These are phyloP conservation scores for Acanthornis magna DNA, from an alignment of 2,797 vertebrate species.

Conservation along the genomic window DNA sequence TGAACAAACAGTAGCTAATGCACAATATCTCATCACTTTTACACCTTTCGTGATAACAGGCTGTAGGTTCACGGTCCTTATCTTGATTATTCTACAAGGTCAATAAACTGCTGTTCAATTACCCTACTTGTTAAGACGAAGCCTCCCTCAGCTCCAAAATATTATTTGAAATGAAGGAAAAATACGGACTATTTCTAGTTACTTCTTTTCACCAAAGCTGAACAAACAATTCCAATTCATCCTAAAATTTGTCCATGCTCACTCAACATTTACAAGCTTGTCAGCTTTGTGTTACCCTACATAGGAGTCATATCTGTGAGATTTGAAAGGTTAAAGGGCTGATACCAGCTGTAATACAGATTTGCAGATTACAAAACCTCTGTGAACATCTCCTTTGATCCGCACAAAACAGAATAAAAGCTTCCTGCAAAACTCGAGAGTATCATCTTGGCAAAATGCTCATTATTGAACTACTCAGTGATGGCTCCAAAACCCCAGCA, in stretches of 20 bases:
- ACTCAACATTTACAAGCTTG: not conserved
- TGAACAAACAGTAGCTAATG: not conserved
- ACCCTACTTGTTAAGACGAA: not conserved
- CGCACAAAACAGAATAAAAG: not conserved
- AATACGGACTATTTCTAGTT: not conserved
- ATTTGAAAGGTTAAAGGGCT: slow-evolving; percentile 44
- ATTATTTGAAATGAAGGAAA: not conserved
- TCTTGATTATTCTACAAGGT: not conserved
- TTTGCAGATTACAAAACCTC: slow-evolving; percentile 48
- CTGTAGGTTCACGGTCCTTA: not conserved
- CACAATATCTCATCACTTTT: not conserved
- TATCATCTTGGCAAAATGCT: not conserved
- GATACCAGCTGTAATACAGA: slow-evolving; percentile 46
- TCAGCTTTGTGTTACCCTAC: slow-evolving; percentile 26
- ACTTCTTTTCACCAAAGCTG: not conserved
- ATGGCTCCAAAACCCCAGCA: not conserved
- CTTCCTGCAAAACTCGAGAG: not conserved
- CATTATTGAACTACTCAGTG: not conserved
- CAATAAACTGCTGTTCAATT: not conserved
- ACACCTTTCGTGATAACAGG: not conserved
- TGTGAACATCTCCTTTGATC: slow-evolving; percentile 26
- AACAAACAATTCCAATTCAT: not conserved
- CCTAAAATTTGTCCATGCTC: not conserved
- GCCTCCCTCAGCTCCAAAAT: not conserved
- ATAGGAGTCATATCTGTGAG: slow-evolving; percentile 8